Evolutionary conservation across 2,888 invertebrate species (phyloP).

Genomic region (Hirtodrosophila histrioides): DNA sequence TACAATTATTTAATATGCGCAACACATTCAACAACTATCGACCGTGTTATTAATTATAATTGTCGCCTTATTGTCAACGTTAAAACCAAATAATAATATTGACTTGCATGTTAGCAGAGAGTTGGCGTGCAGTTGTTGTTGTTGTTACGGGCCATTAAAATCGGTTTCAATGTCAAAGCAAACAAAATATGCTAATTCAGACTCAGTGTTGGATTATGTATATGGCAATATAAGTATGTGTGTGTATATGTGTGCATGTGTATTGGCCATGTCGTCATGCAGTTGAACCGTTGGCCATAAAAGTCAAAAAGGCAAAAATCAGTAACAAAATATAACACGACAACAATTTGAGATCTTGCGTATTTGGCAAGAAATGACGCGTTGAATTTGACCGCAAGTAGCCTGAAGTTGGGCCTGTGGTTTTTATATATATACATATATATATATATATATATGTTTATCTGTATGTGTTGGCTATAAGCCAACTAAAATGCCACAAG

Average conservation of each 20-base stretch:
- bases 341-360: constrained; percentile 27
- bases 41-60: constrained; percentile 48
- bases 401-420: constrained; percentile 38
- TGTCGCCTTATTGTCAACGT: constrained; percentile 33
- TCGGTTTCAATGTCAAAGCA: constrained; percentile 76
- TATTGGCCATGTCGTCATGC: constrained; percentile 63
- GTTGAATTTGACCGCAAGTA: constrained; percentile 51
- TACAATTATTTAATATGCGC: constrained; percentile 41
- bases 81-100: constrained; percentile 40
- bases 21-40: constrained; percentile 27
- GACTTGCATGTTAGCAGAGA: constrained; percentile 35
- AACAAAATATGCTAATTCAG: constrained; percentile 73
- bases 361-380: constrained; percentile 51
- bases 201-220: constrained; percentile 23
- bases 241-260: constrained; percentile 18
- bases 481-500: neutral
- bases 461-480: neutral
- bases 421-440: too few relatives aligned
- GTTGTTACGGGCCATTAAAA: constrained; percentile 69
- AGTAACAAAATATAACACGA: constrained; percentile 15
- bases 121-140: constrained; percentile 18
- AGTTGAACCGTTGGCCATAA: constrained; percentile 43
- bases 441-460: constrained; percentile 11
- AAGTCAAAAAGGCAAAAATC: constrained; percentile 31
- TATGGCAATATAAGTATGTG: constrained; percentile 36